Conservation (phyloP, 1,140 invertebrate genomes). For the Drosophila santomea region DNA sequence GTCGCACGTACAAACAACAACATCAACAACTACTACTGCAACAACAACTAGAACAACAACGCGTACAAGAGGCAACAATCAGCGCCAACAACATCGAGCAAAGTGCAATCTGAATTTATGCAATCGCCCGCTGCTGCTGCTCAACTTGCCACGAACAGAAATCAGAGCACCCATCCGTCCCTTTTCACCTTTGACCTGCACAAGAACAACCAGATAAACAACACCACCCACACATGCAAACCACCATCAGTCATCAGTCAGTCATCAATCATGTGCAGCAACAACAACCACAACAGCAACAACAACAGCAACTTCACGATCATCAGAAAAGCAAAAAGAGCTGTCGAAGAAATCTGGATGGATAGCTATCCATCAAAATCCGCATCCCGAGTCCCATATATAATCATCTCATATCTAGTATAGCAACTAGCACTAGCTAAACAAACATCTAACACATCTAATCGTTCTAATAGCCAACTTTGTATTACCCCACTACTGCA, state of each 20-base stretch:
- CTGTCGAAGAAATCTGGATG: constrained; percentile 23
- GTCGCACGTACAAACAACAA: constrained; percentile 85
- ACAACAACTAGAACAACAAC: constrained; percentile 36
- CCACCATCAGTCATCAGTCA: constrained; percentile 28
- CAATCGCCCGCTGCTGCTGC: constrained; percentile 28
- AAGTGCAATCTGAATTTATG: constrained; percentile 42
- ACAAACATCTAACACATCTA: constrained; percentile 24
- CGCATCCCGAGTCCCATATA: constrained; percentile 21
- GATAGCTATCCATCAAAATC: constrained; percentile 12
- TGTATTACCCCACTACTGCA: constrained; percentile 16
- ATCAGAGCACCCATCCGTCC: constrained; percentile 17
- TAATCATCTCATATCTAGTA: constrained; percentile 26
- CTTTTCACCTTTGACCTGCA: constrained; percentile 32
- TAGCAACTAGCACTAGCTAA: constrained; percentile 29
- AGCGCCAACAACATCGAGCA: constrained; percentile 43
- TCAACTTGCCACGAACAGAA: constrained; percentile 30
- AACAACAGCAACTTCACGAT: constrained; percentile 4
- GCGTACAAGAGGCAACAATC: constrained; percentile 30
- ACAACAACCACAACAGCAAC: background rate
- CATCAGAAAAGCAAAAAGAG: constrained; percentile 17
- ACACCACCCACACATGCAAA: constrained; percentile 15
- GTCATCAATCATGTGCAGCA: constrained; percentile 10
- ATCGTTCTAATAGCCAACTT: constrained; percentile 30
- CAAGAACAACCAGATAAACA: constrained; percentile 19
- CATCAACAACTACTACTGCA: constrained; percentile 47